Evolutionary conservation across 2,113 vertebrate genomes (phyloP).

Genomic region (Tachysurus fulvidraco): DNA sequence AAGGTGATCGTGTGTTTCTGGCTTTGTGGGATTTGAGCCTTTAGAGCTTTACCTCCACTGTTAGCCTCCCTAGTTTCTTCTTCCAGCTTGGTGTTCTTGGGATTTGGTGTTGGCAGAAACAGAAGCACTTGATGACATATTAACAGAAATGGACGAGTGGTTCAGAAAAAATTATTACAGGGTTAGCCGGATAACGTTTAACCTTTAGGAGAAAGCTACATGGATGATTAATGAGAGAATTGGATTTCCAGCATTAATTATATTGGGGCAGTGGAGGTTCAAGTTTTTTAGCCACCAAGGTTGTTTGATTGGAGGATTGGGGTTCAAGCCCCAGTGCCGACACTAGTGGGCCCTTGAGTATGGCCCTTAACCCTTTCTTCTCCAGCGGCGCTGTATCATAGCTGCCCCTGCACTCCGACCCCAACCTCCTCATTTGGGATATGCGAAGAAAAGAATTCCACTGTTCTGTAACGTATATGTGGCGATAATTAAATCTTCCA

Average conservation of each 20-base stretch:
- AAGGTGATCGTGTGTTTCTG: constrained; percentile 78
- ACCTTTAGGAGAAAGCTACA: not conserved
- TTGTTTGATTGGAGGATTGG: too few relatives aligned
- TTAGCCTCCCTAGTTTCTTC: constrained; percentile 15
- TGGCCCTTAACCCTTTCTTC: too few relatives aligned
- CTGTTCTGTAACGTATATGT: too few relatives aligned
- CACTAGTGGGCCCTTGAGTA: too few relatives aligned
- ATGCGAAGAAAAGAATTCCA: too few relatives aligned
- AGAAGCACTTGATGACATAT: not conserved
- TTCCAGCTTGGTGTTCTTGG: not conserved
- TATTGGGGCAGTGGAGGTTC: not conserved
- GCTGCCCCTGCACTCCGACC: too few relatives aligned
- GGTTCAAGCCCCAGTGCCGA: too few relatives aligned
- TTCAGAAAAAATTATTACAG: constrained; percentile 10
- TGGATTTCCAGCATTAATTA: not conserved
- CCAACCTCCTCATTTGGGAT: too few relatives aligned
- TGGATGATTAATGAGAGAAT: too few relatives aligned
- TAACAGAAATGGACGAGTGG: not conserved
- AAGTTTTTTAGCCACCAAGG: too few relatives aligned
- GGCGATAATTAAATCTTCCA: too few relatives aligned
- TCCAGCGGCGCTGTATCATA: too few relatives aligned
- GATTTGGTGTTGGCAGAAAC: constrained; percentile 16
- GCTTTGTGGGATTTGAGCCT: constrained; percentile 68
- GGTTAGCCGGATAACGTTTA: constrained; percentile 30
- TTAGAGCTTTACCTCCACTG: constrained; percentile 5